phyloP scores from a whole-genome alignment of 2,113 vertebrate species.

The Stictonetta naevosa region DNA sequence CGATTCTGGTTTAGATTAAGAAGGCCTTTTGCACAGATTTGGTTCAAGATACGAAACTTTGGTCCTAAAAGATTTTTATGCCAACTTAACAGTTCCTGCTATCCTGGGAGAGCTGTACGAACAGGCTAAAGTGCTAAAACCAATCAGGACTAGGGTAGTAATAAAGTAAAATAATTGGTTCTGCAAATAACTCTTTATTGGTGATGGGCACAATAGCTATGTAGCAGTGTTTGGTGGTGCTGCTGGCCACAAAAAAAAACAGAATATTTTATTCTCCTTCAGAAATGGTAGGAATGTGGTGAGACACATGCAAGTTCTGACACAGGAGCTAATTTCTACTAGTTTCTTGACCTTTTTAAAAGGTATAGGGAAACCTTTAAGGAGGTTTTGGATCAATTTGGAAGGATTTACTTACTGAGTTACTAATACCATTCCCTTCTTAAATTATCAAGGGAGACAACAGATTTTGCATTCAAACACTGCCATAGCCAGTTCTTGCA shows the following conservation, averaged over 20 bases:
- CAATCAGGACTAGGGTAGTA: neutral
- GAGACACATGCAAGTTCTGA: neutral
- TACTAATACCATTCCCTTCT: neutral
- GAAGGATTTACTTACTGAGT: neutral
- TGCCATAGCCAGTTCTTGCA: neutral
- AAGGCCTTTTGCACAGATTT: neutral
- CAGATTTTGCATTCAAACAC: neutral
- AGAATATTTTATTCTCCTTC: neutral
- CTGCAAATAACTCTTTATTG: neutral
- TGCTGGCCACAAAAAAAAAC: neutral
- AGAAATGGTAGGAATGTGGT: neutral
- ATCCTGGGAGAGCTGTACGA: accelerated
- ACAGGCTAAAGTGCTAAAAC: neutral
- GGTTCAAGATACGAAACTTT: neutral
- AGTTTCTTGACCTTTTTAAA: neutral
- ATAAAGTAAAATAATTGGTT: neutral
- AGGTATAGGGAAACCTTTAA: neutral
- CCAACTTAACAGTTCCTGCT: neutral
- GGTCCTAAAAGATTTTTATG: neutral
- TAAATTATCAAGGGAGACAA: neutral
- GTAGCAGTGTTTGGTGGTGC: neutral
- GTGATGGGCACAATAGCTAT: neutral
- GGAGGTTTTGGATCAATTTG: neutral
- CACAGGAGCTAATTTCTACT: neutral
- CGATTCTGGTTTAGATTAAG: neutral